Base-by-base conservation (phyloP, 2,888 invertebrate genomes). In the Galerucella nymphaeae region DNA sequence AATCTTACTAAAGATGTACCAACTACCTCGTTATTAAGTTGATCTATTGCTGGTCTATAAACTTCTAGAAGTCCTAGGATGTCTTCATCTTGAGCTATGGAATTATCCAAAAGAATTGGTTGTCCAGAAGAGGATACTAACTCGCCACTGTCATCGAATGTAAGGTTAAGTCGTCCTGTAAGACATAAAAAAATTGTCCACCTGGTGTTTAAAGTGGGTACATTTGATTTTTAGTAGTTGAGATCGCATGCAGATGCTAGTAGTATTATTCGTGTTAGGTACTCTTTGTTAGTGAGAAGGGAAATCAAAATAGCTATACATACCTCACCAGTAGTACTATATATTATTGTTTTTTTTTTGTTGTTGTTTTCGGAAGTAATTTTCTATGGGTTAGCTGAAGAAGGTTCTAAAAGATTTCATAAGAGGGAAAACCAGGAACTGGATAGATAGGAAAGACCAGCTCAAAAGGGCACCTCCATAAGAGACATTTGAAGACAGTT, bases 141-240 rank as follows among this genome's bases (percentile, higher is more conserved):
- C 82, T 94, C 92, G 9, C 96, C 97, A 6, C 90, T 82, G 0
- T 87, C 85, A 85, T 96, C 90, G 82, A 97, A 96, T 58, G 88
- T 85, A 78, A 91, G 77, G 72, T 91, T 90, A 23, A 97, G 86
- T 81, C 65, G 48, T 38, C 76, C 76, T 76, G 59, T 16, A 75
- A 73, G n/a, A 53, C 18, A 53, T 5, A 48, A 48, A 48, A 53
- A 53, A 53, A 53, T 53, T 45, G 42, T 45, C 45, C 45, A 45
- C 14, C 2, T 45, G 45, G 45, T 14, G 14, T 45, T 45, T 14
- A 45, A 45, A 20, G 55, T n/a, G n/a, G n/a, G n/a, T 48, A 16
- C 4, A 20, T 16, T 55, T 6, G 13, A 55, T 11, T 55, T 55
- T 20, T 55, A 45, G 45, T 45, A 14, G 4, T 14, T 11, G 3